Evolutionary conservation across 2,888 invertebrate species (phyloP).

Genomic region (Calameuta pallipes): DNA sequence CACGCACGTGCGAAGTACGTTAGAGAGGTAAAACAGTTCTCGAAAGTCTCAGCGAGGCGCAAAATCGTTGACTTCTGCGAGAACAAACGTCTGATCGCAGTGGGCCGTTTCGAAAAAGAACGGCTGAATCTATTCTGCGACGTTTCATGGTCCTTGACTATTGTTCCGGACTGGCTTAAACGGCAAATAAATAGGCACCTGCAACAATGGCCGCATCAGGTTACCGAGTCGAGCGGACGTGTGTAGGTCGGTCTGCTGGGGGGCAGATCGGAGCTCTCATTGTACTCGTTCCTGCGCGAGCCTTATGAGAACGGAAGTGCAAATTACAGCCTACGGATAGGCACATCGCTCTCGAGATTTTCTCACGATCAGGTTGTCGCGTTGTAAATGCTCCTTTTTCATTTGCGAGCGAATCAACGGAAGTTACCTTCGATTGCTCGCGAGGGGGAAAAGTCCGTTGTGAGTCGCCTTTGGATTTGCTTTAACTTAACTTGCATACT

Average conservation of each 20-base stretch:
- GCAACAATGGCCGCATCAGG: constrained; percentile 53
- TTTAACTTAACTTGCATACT: neutral
- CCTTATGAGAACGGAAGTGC: constrained; percentile 63
- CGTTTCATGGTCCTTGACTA: constrained; percentile 37
- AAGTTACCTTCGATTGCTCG: neutral
- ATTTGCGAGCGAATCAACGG: constrained; percentile 6
- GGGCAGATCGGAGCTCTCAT: constrained; percentile 30
- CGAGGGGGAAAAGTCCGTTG: neutral
- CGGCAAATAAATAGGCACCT: constrained; percentile 57
- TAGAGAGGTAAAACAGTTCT: constrained; percentile 61
- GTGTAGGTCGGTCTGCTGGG: constrained; percentile 21
- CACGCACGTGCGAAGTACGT: constrained; percentile 57
- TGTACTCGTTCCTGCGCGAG: constrained; percentile 23
- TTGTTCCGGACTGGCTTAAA: constrained; percentile 33
- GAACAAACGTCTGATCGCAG: constrained; percentile 2
- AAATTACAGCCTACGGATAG: constrained; percentile 52
- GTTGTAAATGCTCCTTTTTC: constrained; percentile 35
- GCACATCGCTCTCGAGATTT: constrained; percentile 39
- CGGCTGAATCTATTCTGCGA: constrained; percentile 38
- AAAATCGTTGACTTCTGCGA: constrained; percentile 46
- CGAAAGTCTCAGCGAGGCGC: constrained; percentile 51
- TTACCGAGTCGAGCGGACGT: constrained; percentile 41
- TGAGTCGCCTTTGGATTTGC: neutral
- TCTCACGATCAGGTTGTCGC: constrained; percentile 53
- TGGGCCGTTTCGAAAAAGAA: constrained; percentile 25